These are phyloP conservation scores for Junonia oenone DNA, from an alignment of 2,888 invertebrate genomes.

Conservation along the genomic window DNA sequence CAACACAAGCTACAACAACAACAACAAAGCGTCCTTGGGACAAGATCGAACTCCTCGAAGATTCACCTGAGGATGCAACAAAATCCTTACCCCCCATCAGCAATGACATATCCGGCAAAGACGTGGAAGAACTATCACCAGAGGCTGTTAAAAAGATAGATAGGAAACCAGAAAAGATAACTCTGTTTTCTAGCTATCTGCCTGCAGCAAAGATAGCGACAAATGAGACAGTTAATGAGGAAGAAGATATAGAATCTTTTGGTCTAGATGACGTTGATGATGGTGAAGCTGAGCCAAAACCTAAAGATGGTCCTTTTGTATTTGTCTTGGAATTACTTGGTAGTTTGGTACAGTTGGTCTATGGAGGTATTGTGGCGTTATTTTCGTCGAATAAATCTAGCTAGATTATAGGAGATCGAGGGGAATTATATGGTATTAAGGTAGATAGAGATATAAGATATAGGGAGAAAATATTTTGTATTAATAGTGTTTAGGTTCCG, in stretches of 20 bases:
- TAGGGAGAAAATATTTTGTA: no score
- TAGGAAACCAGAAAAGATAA: constrained; percentile 64
- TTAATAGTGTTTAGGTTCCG: no score
- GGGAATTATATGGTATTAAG: no score
- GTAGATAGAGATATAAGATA: no score
- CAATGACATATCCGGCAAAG: constrained; percentile 51
- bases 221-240: constrained; percentile 15
- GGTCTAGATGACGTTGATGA: constrained; percentile 39
- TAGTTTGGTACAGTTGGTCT: constrained; percentile 53
- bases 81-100: constrained; percentile 42
- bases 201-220: constrained; percentile 36
- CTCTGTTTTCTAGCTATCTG: constrained; percentile 51
- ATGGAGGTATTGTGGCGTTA: constrained; percentile 49
- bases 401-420: constrained; percentile 23
- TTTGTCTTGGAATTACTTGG: constrained; percentile 55
- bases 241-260: constrained; percentile 36
- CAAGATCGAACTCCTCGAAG: constrained; percentile 47
- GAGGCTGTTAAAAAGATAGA: constrained; percentile 46
- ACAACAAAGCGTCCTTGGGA: constrained; percentile 43
- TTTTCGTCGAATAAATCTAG: constrained; percentile 36
- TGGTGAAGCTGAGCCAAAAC: constrained; percentile 30
- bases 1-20: constrained; percentile 37
- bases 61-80: constrained; percentile 37
- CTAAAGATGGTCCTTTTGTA: constrained; percentile 45
- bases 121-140: constrained; percentile 57